These are phyloP conservation scores for Conus ventricosus DNA, from an alignment of 1,140 invertebrate genomes.

Conservation along the genomic window DNA sequence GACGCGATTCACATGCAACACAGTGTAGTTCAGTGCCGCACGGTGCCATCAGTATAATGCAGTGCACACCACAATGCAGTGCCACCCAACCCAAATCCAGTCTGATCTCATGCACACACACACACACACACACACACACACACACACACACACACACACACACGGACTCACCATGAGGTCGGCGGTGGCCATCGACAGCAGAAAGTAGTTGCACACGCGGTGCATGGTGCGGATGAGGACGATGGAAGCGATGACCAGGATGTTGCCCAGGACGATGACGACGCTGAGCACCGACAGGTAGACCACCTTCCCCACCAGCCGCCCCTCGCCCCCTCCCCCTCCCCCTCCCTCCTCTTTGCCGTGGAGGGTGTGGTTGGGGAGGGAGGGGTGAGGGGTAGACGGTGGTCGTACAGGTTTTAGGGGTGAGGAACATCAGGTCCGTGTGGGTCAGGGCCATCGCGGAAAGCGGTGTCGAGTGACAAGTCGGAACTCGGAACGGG, in stretches of 20 bases:
- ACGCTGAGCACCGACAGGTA: constrained; percentile 53
- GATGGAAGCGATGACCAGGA: constrained; percentile 79
- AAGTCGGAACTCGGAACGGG: too few species aligned
- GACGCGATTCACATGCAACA: too few species aligned
- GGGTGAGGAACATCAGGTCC: not conserved
- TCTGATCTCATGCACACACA: constrained; percentile 63
- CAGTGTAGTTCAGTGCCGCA: too few species aligned
- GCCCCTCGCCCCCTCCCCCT: not conserved
- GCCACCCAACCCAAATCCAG: too few species aligned
- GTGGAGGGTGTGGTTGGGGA: not conserved
- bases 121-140: constrained; percentile 80
- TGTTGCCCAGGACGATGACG: constrained; percentile 80
- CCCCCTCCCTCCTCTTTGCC: not conserved
- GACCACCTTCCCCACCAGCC: not conserved
- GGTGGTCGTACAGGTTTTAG: not conserved
- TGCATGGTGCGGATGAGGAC: constrained; percentile 76
- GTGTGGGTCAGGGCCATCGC: not conserved
- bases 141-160: constrained; percentile 83
- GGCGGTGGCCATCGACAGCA: constrained; percentile 81
- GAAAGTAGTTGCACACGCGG: constrained; percentile 83
- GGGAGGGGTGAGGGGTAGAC: not conserved
- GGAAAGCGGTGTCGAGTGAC: too few species aligned
- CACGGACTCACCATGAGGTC: constrained; percentile 84
- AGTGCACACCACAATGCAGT: too few species aligned
- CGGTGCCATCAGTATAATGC: too few species aligned